A percentile compares a stretch with the other conserved stretches of the same genome.
phyloP scores from a whole-genome alignment of 2,113 vertebrate species.

The Mesembrinibis cayennensis region DNA sequence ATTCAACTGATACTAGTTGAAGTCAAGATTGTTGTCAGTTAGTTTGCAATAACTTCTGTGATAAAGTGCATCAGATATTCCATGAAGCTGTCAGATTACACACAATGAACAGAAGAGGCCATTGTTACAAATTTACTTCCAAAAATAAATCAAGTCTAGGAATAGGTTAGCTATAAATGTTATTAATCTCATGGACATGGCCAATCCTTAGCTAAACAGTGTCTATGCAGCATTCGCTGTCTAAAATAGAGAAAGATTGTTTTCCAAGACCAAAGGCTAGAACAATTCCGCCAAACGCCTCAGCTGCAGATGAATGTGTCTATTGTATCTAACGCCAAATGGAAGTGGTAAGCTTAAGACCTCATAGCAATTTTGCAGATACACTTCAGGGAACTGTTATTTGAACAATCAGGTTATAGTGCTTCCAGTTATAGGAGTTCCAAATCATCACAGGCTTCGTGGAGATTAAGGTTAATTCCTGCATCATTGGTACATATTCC shows the following conservation, averaged over 20 bases:
- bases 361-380: neutral
- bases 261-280: neutral
- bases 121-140: neutral
- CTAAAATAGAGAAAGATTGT: neutral
- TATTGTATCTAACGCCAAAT: neutral
- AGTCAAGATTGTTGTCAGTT: neutral
- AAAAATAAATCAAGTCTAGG: neutral
- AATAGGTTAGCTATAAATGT: neutral
- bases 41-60: neutral
- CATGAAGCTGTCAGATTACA: neutral
- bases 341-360: neutral
- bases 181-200: conserved; percentile 13
- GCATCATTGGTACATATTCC: neutral
- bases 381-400: neutral
- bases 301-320: neutral
- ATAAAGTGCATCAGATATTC: neutral
- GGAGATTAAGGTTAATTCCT: conserved; percentile 39
- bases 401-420: neutral
- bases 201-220: conserved; percentile 23
- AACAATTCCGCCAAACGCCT: neutral
- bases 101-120: neutral
- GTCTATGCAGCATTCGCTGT: neutral
- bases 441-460: conserved; percentile 5
- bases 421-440: neutral
- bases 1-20: neutral